A percentile compares a stretch with the other conserved stretches of the same genome.
These are phyloP conservation scores for Cochlearius cochlearius DNA, from an alignment of 2,113 vertebrate genomes.

Conservation along the genomic window DNA sequence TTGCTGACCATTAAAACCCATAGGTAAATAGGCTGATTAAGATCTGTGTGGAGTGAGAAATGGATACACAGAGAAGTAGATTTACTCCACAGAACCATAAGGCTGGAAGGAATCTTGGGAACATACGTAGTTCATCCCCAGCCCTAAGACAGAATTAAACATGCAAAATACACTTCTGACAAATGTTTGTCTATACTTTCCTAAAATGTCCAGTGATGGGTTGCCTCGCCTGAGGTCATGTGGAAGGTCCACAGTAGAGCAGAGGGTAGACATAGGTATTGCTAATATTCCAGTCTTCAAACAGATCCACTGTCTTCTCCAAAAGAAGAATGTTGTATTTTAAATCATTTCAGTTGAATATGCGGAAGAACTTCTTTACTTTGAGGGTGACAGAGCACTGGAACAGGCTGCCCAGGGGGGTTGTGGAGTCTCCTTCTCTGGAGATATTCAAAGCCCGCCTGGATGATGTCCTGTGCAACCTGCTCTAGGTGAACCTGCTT, in stretches of 20 bases:
- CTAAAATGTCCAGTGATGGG: neutral
- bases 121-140: neutral
- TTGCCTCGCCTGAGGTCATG: neutral
- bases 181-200: neutral
- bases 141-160: neutral
- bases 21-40: neutral
- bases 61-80: neutral
- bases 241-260: neutral
- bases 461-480: no score
- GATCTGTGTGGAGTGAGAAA: neutral
- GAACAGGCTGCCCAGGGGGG: no score
- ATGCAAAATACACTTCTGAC: neutral
- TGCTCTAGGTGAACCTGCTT: no score
- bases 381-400: no score
- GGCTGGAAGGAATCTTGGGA: neutral
- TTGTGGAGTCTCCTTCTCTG: no score
- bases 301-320: neutral
- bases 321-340: neutral
- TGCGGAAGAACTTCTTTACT: no score
- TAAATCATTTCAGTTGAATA: no score
- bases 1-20: neutral
- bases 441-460: no score
- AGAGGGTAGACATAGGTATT: neutral
- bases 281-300: neutral
- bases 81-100: neutral